Evolutionary conservation across 2,797 vertebrate species (phyloP).

Genomic region (Sebastes minor): DNA sequence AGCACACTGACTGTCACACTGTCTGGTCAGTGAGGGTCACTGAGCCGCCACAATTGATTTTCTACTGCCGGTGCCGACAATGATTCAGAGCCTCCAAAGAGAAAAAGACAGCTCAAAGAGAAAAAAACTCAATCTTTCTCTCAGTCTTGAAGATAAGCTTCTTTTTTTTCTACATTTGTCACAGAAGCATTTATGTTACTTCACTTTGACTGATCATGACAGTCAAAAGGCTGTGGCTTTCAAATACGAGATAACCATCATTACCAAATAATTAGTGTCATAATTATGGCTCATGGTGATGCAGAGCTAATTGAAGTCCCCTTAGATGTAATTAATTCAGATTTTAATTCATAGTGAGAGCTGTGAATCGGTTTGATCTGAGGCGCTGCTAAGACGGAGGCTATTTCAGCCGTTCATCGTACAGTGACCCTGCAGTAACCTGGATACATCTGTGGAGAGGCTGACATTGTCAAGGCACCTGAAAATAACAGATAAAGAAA

Average conservation of each 20-base stretch:
- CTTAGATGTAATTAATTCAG: neutral
- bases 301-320: neutral
- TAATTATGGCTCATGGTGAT: neutral
- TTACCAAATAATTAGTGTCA: neutral
- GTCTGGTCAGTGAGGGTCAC: neutral
- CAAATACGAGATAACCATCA: neutral
- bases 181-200: neutral
- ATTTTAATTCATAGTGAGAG: neutral
- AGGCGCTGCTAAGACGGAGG: neutral
- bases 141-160: neutral
- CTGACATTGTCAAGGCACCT: neutral
- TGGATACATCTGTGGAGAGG: too few species aligned
- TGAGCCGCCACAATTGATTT: neutral
- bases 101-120: neutral
- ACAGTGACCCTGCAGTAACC: neutral
- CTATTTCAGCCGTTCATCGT: neutral
- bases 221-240: neutral
- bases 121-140: neutral
- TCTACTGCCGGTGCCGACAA: neutral
- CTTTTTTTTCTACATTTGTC: neutral
- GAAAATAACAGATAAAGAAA: neutral
- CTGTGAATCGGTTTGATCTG: neutral
- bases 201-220: neutral
- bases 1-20: neutral
- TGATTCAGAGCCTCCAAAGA: neutral